Evolutionary conservation across 2,797 vertebrate species (phyloP), one percentile per base, ranked within the genome.

Genomic region (Macropus fuliginosus): DNA sequence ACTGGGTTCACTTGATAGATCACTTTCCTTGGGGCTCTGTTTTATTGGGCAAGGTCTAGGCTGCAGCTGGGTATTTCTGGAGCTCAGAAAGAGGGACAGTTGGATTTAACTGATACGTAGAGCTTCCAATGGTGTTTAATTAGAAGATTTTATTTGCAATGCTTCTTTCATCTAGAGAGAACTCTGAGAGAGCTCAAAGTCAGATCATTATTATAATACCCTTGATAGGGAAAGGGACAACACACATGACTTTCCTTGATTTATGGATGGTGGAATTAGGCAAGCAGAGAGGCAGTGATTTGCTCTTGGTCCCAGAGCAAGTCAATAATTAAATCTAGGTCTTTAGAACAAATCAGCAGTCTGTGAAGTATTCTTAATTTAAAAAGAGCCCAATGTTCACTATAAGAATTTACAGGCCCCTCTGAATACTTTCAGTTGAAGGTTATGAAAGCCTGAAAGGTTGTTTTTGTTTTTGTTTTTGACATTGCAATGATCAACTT

Each of bases 131-230:
- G 89, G 12, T 94, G 62, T 93, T 96, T 62, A 92, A 87, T 92
- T 92, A 95, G 34, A 92, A 54, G 13, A 52, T 34, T 93, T 40
- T n/a, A 40, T 59, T 89, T 46, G 59, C 56, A 91, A 55, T 56
- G 57, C 55, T 52, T 92, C 90, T 95, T 89, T 92, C 31, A 87
- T 91, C 94, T 92, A 91, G 92, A 92, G n/a, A 92, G 54, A 94
- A 28, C 90, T 95, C 96, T 97, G 94, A 66, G 54, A 92, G 46
- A 40, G 6, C 56, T 93, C 66, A 95, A 91, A 92, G 91, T 16
- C 90, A 93, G 24, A 1, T 74, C 91, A 93, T 96, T 91, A 55
- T 66, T 54, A 18, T 57, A 81, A 66, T 59, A 54, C 18, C 29
- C 87, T 6, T 92, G 81, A 96, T 55, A 96, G 55, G 29, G 27